Percentiles rank a stretch among this genome's conserved stretches.
Conservation (phyloP, 2,113 vertebrate genomes). For the Gasterosteus nipponicus region DNA sequence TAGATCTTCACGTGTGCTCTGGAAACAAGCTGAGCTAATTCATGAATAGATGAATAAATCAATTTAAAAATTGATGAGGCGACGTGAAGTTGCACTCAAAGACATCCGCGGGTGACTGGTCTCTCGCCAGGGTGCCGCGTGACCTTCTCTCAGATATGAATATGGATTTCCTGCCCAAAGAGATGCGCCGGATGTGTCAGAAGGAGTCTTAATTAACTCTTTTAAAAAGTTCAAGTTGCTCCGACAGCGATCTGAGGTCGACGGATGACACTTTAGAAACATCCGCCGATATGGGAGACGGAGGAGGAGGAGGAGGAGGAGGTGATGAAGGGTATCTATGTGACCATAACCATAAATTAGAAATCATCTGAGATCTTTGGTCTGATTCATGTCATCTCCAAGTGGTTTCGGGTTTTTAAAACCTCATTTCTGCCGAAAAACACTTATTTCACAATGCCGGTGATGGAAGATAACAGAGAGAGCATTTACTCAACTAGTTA, state of each 20-base stretch:
- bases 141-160: slow-evolving; percentile 58
- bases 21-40: slow-evolving; percentile 49
- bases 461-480: background rate
- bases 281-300: too few species aligned
- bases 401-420: background rate
- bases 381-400: background rate
- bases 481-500: background rate
- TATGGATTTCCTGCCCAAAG: slow-evolving; percentile 59
- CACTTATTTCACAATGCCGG: too few species aligned
- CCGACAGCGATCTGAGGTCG: slow-evolving; percentile 16
- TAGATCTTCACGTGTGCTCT: slow-evolving; percentile 43
- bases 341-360: slow-evolving; percentile 7
- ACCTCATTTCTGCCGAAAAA: background rate
- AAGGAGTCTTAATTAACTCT: slow-evolving; percentile 54
- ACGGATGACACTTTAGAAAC: slow-evolving; percentile 25
- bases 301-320: background rate
- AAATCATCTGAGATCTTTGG: too few species aligned
- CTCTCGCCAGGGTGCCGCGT: slow-evolving; percentile 35
- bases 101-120: slow-evolving; percentile 40
- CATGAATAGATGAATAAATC: slow-evolving; percentile 69
- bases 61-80: slow-evolving; percentile 54
- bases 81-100: slow-evolving; percentile 42
- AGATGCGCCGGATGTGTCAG: slow-evolving; percentile 28
- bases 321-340: background rate
- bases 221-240: slow-evolving; percentile 54